phyloP scores from a whole-genome alignment of 2,797 vertebrate species.

The Epinephelus awoara region DNA sequence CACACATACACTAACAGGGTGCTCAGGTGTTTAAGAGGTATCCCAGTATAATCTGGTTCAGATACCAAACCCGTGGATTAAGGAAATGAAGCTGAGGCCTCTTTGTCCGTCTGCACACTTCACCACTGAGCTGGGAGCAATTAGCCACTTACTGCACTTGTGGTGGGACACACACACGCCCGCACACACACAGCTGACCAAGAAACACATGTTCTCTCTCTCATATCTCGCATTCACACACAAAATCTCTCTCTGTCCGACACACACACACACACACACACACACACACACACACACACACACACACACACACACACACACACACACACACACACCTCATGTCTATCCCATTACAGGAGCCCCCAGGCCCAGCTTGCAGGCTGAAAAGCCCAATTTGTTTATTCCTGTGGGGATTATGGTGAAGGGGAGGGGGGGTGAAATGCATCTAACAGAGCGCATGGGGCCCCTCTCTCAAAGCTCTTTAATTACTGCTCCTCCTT shows the following conservation, averaged over 20 bases:
- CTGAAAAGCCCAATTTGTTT: conserved; percentile 87
- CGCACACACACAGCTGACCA: conserved; percentile 10
- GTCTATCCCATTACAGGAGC: conserved; percentile 79
- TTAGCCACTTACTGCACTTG: conserved; percentile 72
- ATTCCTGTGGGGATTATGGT: conserved; percentile 83
- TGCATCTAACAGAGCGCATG: conserved; percentile 80
- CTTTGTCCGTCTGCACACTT: conserved; percentile 65
- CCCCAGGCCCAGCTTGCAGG: conserved; percentile 76
- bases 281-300: too few species aligned
- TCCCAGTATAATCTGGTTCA: conserved; percentile 51
- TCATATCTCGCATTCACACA: conserved; percentile 52
- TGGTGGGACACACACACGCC: conserved; percentile 36
- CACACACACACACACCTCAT: conserved; percentile 41
- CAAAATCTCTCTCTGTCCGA: conserved; percentile 25
- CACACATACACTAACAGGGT: background rate
- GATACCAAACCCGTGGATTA: conserved; percentile 67
- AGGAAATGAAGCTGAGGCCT: conserved; percentile 63
- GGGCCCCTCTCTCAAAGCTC: conserved; percentile 76
- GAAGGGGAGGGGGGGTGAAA: conserved; percentile 69
- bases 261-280: conserved; percentile 39
- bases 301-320: conserved; percentile 13
- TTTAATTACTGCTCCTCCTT: conserved; percentile 82
- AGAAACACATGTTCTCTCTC: conserved; percentile 66
- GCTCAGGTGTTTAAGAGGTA: conserved; percentile 67
- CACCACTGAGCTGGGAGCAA: conserved; percentile 68